phyloP scores from a whole-genome alignment of 2,797 vertebrate species.

The Labeo calbasu region DNA sequence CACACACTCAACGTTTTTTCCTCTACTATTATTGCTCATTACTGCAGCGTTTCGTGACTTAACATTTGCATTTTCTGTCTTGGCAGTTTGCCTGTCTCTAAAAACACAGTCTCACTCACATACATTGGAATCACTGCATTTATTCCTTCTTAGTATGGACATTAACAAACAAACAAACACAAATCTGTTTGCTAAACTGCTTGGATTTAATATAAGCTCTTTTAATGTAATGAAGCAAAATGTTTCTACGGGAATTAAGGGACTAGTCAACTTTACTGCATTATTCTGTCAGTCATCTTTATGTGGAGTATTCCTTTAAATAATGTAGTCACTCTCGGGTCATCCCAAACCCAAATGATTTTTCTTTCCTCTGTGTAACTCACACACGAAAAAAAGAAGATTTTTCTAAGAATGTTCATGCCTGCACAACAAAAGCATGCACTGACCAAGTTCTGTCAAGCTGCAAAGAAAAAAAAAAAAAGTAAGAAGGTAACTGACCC shows the following conservation, averaged over 20 bases:
- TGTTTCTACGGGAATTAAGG: not conserved
- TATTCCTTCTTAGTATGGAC: not conserved
- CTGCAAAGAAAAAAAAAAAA: too few relatives aligned
- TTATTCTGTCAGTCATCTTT: not conserved
- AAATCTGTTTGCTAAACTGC: not conserved
- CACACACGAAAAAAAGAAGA: not conserved
- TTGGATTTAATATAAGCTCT: not conserved
- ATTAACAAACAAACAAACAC: not conserved
- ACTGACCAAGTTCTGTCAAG: too few relatives aligned
- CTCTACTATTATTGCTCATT: conserved; percentile 13
- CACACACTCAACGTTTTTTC: not conserved
- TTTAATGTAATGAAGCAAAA: not conserved
- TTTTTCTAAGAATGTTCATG: not conserved
- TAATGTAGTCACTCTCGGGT: not conserved
- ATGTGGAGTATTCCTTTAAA: not conserved
- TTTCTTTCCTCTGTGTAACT: not conserved
- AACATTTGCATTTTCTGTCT: conserved; percentile 18
- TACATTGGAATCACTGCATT: not conserved
- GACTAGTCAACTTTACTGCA: not conserved
- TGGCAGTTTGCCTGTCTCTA: not conserved
- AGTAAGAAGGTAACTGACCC: too few relatives aligned
- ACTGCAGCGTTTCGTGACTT: not conserved
- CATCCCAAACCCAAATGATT: not conserved
- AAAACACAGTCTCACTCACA: not conserved
- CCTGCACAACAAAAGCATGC: not conserved